Percentiles rank a stretch among this genome's conserved stretches.
Conservation (phyloP, 2,797 vertebrate genomes). For the Morus bassanus region DNA sequence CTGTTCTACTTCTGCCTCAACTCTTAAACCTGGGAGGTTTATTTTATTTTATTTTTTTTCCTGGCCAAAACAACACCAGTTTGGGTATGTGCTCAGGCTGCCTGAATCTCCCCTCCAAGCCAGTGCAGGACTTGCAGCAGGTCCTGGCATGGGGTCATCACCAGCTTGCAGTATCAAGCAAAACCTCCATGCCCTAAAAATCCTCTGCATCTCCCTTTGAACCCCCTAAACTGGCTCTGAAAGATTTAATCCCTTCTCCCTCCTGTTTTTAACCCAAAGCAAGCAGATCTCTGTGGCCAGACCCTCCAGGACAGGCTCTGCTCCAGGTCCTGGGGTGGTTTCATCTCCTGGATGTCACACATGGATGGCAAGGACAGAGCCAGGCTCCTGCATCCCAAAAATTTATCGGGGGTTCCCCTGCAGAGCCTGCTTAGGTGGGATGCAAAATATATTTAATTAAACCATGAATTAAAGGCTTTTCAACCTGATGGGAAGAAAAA, state of each 20-base stretch:
- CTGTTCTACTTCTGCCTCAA: background rate
- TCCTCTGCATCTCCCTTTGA: background rate
- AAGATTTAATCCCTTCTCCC: background rate
- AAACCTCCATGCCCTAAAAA: background rate
- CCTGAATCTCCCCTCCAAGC: background rate
- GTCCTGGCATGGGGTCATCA: background rate
- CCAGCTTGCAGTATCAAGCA: background rate
- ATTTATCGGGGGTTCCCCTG: background rate
- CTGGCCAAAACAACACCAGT: background rate
- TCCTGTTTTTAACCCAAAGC: background rate
- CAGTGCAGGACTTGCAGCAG: background rate
- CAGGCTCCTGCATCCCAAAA: accelerated
- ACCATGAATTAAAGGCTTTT: background rate
- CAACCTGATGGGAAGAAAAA: background rate
- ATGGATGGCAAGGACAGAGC: background rate
- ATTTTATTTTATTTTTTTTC: background rate
- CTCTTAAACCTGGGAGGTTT: background rate
- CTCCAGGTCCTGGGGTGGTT: background rate
- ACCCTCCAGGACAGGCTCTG: background rate
- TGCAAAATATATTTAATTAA: background rate
- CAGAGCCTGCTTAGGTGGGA: background rate
- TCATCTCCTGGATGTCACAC: background rate
- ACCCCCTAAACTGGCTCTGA: background rate
- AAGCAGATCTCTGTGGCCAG: background rate
- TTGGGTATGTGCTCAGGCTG: background rate